Evolutionary conservation across 2,113 vertebrate genomes (phyloP), one percentile per base, ranked within the genome.

Genomic region (Picathartes gymnocephalus): DNA sequence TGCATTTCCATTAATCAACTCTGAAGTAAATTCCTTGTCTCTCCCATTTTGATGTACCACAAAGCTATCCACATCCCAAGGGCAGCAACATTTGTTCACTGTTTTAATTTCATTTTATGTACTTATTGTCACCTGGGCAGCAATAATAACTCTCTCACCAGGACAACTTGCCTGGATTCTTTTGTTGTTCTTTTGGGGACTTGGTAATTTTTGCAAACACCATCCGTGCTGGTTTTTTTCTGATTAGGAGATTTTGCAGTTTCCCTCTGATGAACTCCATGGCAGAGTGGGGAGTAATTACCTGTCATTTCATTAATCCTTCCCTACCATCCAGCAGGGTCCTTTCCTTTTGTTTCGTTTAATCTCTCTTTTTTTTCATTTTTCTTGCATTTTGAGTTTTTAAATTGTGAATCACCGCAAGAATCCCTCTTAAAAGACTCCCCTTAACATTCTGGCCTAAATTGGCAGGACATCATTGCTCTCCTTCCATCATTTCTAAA

Each of bases 61-160:
- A 11, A 57, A 60, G 42, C 33, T 39, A 45, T 30, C 83, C 51
- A 35, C 22, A 24, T 77, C 50, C 47, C 87, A 28, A 86, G 35
- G n/a, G 86, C 27, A 53, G 45, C 27, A 66, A 78, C 40, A 47
- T 88, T 76, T 66, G 17, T 30, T 73, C 54, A 37, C 13, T 15
- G 14, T 42, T 95, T 93, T 58, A 87, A 83, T 95, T 90, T 86
- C 10, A 69, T 73, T 89, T 96, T 82, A 72, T 90, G 80, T 92
- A 18, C 33, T 87, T 78, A 31, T n/a, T 78, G 57, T 37, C 88
- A 74, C 56, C 82, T 73, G 66, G 70, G 64, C 78, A 92, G 86
- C 74, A 74, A 22, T 50, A 91, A 93, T 14, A 85, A 89, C 47
- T 92, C 93, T 86, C 73, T 89, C 57, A 81, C 60, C 66, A 64